Conservation (phyloP, 2,113 vertebrate genomes). For the Mus pahari region DNA sequence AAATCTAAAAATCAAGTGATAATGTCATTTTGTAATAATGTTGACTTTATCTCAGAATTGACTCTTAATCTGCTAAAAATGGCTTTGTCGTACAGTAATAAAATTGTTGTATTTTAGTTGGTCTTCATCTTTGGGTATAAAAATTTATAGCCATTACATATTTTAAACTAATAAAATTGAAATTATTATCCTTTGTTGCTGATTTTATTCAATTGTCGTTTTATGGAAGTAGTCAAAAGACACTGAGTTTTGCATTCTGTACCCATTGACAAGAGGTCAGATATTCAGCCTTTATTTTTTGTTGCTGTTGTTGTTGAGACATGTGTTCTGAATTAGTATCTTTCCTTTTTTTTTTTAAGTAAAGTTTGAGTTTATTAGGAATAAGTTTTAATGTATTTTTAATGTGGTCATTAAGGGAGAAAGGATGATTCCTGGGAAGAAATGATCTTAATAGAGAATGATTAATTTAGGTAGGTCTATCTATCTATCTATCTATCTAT, state of each 20-base stretch:
- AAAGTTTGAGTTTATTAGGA: background rate
- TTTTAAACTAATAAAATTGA: conserved; percentile 7
- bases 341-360: background rate
- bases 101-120: background rate
- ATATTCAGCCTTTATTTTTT: background rate
- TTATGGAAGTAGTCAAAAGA: background rate
- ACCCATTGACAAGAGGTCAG: background rate
- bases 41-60: background rate
- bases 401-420: background rate
- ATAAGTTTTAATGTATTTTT: background rate
- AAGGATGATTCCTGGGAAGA: background rate
- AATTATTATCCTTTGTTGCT: background rate
- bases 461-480: background rate
- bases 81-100: background rate
- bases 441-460: background rate
- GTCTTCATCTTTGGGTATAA: conserved; percentile 25
- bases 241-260: background rate
- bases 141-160: background rate
- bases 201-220: background rate
- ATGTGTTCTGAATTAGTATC: background rate
- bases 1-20: conserved; percentile 3
- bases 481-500: background rate
- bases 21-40: background rate
- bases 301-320: background rate
- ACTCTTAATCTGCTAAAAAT: conserved; percentile 17